A percentile compares a stretch with the other conserved stretches of the same genome.
Conservation (phyloP, 2,113 vertebrate species). For the Sisor rabdophorus region DNA sequence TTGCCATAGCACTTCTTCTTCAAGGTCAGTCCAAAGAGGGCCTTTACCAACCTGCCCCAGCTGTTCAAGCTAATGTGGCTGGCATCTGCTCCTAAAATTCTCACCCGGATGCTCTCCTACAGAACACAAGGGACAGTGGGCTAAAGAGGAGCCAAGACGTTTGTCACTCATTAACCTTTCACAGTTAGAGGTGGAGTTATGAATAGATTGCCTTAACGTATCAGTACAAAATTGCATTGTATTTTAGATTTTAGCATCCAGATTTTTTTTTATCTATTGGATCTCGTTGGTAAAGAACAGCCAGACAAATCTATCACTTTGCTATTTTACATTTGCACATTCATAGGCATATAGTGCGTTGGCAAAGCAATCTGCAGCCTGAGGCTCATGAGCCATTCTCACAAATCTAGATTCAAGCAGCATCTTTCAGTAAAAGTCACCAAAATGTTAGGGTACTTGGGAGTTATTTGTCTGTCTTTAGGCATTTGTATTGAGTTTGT, state of each 20-base stretch:
- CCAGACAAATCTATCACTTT: constrained; percentile 49
- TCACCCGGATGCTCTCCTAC: constrained; percentile 24
- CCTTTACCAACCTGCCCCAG: constrained; percentile 53
- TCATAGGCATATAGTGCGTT: constrained; percentile 47
- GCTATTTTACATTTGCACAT: constrained; percentile 38
- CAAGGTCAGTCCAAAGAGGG: constrained; percentile 43
- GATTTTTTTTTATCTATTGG: constrained; percentile 10
- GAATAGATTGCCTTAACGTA: constrained; percentile 26
- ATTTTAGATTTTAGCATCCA: background rate
- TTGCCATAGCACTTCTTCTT: constrained; percentile 45
- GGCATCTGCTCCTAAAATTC: constrained; percentile 45
- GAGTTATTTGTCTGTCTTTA: constrained; percentile 34
- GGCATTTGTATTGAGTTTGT: constrained; percentile 11
- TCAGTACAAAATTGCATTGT: background rate
- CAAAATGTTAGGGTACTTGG: constrained; percentile 31
- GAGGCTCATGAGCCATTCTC: constrained; percentile 19
- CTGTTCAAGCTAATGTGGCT: constrained; percentile 57
- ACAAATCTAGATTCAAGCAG: constrained; percentile 41
- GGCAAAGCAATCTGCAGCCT: constrained; percentile 46
- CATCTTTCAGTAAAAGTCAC: constrained; percentile 40
- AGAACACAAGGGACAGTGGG: constrained; percentile 22
- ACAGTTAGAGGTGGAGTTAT: constrained; percentile 7
- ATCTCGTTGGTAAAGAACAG: constrained; percentile 2
- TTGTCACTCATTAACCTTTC: constrained; percentile 25
- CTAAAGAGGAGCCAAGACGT: constrained; percentile 32